Base-by-base conservation (phyloP, 23 tunicate species). In the Trididemnum miniatum region DNA sequence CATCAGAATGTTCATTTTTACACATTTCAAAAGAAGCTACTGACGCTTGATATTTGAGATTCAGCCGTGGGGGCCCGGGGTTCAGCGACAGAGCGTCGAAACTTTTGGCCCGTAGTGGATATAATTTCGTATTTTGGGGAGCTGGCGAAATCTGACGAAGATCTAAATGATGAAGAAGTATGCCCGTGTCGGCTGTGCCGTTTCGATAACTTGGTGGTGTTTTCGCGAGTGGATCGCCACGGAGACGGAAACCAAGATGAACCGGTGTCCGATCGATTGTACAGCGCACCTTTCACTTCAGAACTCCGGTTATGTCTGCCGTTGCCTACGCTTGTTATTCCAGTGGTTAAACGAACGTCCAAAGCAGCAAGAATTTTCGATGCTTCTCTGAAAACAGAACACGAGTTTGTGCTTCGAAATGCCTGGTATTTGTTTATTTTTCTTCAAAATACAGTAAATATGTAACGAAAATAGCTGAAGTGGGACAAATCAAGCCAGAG, bases 341-440 rank as follows among this genome's bases (percentile, higher is more conserved):
- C 87, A 2, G 90, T 86, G 28, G 90, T 86, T 2, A 86, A 18
- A 20, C 90, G 84, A 34, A 79, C 90, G 52, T 86, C 83, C 72
- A 86, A 34, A 1, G 72, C 29, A 25, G 84, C 84, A 0, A 86
- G 80, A 1, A 79, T 79, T 38, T 86, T 86, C 31, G 90, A 85
- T 9, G 89, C 89, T 35, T 85, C 82, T 34, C 89, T 85, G 77
- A 25, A 32, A 7, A n/a, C n/a, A n/a, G n/a, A n/a, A n/a, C n/a
- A n/a, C n/a, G n/a, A n/a, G n/a, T n/a, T n/a, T n/a, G n/a, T n/a
- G n/a, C n/a, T n/a, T n/a, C n/a, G n/a, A n/a, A n/a, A n/a, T n/a
- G n/a, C n/a, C n/a, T n/a, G n/a, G n/a, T n/a, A n/a, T n/a, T n/a
- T n/a, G n/a, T n/a, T n/a, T n/a, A n/a, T n/a, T n/a, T n/a, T n/a